Percentiles rank a stretch among this genome's conserved stretches.
These are phyloP conservation scores for Potamilus streckersoni DNA, from an alignment of 1,140 invertebrate species.

Conservation along the genomic window DNA sequence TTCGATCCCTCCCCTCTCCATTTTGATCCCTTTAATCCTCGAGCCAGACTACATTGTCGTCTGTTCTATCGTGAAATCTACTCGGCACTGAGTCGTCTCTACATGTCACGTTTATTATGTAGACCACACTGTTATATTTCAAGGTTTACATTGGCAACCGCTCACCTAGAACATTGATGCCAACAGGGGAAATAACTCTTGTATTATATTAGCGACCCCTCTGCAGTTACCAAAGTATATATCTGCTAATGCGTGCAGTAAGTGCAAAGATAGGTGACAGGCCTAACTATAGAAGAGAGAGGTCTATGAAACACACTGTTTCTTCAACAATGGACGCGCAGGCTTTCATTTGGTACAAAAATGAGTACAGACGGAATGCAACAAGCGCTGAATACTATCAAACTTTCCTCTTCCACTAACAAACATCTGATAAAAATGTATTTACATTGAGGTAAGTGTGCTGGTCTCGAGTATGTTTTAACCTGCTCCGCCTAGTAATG, in stretches of 20 bases:
- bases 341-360: too few relatives aligned
- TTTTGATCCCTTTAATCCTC: neutral
- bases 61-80: neutral
- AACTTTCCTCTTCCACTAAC: too few relatives aligned
- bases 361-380: too few relatives aligned
- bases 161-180: conserved; percentile 5
- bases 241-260: neutral
- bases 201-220: neutral
- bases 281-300: too few relatives aligned
- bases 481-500: too few relatives aligned
- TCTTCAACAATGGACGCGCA: too few relatives aligned
- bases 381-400: too few relatives aligned
- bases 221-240: neutral
- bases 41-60: neutral
- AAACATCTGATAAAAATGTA: too few relatives aligned
- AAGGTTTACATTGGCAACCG: conserved; percentile 26
- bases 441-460: too few relatives aligned
- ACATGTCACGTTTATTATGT: neutral
- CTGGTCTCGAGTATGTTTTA: too few relatives aligned
- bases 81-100: neutral
- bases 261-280: neutral
- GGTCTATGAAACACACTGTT: too few relatives aligned
- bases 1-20: neutral
- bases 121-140: neutral
- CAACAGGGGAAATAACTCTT: conserved; percentile 2